phyloP scores from a whole-genome alignment of 1,140 invertebrate species.

The Neomicropteryx cornuta region DNA sequence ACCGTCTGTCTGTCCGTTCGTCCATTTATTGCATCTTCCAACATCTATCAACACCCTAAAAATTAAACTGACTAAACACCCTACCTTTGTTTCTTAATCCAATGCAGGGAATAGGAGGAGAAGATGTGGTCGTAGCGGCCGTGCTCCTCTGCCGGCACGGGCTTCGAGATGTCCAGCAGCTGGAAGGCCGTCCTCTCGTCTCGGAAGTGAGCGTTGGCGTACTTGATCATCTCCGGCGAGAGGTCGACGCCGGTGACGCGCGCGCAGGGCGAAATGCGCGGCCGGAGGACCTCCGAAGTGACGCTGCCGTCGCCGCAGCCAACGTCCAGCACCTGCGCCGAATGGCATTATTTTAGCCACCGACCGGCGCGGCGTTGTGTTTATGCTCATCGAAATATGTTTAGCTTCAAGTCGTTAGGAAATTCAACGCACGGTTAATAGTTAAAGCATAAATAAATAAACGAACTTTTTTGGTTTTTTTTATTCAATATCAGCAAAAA shows the following conservation, averaged over 20 bases:
- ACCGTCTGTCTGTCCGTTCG: no score
- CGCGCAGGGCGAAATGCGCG: conserved; percentile 46
- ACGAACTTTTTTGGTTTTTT: no score
- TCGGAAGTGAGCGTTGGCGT: conserved; percentile 43
- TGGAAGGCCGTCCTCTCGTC: conserved; percentile 44
- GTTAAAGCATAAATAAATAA: no score
- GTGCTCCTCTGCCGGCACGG: conserved; percentile 35
- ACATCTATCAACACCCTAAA: no score
- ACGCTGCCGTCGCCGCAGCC: conserved; percentile 71
- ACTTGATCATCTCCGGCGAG: conserved; percentile 58
- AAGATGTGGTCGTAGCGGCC: conserved; percentile 58
- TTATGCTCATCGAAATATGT: no score
- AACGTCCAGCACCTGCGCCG: conserved; percentile 67
- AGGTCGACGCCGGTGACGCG: conserved; percentile 61
- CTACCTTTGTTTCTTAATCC: conserved; percentile 65
- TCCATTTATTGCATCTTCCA: no score
- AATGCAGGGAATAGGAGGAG: conserved; percentile 75
- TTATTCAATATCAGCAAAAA: no score
- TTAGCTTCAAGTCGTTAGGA: no score
- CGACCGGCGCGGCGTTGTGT: no score
- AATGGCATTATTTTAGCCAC: no score
- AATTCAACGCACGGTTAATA: no score
- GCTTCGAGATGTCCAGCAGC: conserved; percentile 51
- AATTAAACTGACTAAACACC: no score
- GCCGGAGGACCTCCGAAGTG: conserved; percentile 53